Conservation (phyloP, 2,888 invertebrate genomes). For the Trissonchulus sp. region DNA sequence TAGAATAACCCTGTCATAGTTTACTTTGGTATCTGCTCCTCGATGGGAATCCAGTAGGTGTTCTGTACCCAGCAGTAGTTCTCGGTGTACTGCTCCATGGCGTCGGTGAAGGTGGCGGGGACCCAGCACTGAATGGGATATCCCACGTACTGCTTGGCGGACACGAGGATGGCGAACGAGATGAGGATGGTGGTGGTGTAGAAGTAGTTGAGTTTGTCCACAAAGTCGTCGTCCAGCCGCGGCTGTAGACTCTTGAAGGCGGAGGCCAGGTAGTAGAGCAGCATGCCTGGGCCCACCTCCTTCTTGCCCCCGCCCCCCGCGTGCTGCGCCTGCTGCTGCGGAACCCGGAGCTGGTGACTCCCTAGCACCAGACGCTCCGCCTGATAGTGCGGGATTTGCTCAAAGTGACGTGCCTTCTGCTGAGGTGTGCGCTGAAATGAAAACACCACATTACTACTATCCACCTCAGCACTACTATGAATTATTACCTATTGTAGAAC, state of each 20-base stretch:
- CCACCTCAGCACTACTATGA: too few species aligned
- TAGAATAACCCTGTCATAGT: too few species aligned
- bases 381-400: slow-evolving; percentile 51
- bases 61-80: slow-evolving; percentile 46
- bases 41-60: slow-evolving; percentile 52
- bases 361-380: slow-evolving; percentile 51
- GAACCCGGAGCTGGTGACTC: slow-evolving; percentile 47
- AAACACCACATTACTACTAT: too few species aligned
- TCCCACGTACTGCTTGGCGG: slow-evolving; percentile 30
- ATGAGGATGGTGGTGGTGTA: slow-evolving; percentile 29
- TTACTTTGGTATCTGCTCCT: slow-evolving; percentile 33
- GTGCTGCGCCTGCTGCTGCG: slow-evolving; percentile 46
- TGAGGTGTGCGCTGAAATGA: slow-evolving; percentile 48
- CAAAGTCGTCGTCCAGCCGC: slow-evolving; percentile 31
- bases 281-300: slow-evolving; percentile 52
- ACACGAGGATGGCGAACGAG: slow-evolving; percentile 28
- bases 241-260: slow-evolving; percentile 29
- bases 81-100: slow-evolving; percentile 50
- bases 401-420: slow-evolving; percentile 50
- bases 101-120: slow-evolving; percentile 31
- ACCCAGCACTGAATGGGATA: slow-evolving; percentile 33
- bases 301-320: slow-evolving; percentile 48
- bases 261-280: slow-evolving; percentile 42
- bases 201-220: slow-evolving; percentile 31
- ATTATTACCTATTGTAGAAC: too few species aligned